These are phyloP conservation scores for Troides aeacus DNA, from an alignment of 2,888 invertebrate species.

Conservation along the genomic window DNA sequence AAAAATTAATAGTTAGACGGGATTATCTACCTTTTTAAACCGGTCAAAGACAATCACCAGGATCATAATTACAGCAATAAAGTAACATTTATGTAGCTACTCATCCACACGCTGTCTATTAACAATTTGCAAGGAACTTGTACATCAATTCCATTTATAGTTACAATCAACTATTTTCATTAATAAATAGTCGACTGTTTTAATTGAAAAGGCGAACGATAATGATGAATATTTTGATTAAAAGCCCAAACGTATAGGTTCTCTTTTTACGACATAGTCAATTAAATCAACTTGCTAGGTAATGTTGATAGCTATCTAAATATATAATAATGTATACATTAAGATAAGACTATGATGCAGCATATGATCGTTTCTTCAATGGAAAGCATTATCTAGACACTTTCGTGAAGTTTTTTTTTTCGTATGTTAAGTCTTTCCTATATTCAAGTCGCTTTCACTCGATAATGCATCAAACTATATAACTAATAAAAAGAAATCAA, in stretches of 20 bases:
- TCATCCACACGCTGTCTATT: not conserved
- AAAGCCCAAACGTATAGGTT: not conserved
- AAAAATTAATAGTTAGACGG: no score
- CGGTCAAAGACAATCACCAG: not conserved
- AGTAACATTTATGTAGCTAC: not conserved
- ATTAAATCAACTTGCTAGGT: not conserved
- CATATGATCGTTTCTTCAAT: not conserved
- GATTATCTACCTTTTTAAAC: no score
- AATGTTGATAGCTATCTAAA: not conserved
- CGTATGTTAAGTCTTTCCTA: no score
- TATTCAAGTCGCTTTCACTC: not conserved
- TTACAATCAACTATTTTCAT: not conserved
- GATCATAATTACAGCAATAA: not conserved
- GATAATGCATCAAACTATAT: not conserved
- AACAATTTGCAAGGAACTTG: conserved; percentile 12
- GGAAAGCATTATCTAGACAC: not conserved
- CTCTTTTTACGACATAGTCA: not conserved
- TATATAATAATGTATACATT: not conserved
- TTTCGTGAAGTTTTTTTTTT: not conserved
- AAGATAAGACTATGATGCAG: not conserved
- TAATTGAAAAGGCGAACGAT: not conserved
- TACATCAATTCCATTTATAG: conserved; percentile 7
- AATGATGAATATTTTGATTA: not conserved
- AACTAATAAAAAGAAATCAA: not conserved
- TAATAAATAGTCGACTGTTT: not conserved